Conservation (phyloP, 37 sponge, comb jelly and placozoan genomes). For the Cladorhizidae sp. region DNA sequence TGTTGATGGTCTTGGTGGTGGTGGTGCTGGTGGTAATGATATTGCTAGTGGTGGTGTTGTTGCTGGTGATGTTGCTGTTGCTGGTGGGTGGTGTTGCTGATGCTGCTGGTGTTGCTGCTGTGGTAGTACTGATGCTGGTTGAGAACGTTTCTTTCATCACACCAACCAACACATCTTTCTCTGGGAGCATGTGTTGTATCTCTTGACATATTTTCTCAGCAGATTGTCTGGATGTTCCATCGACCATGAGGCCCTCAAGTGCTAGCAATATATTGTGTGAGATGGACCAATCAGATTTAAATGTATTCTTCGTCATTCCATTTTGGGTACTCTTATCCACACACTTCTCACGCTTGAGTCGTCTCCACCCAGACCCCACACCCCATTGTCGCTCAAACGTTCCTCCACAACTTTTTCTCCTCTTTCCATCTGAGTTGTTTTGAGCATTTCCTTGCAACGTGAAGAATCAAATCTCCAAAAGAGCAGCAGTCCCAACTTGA, state of each 20-base stretch:
- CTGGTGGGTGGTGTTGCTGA: neutral
- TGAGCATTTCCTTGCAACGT: no score
- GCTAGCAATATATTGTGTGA: neutral
- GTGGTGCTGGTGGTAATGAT: no score
- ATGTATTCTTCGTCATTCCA: neutral
- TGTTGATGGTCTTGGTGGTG: no score
- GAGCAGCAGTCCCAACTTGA: slow-evolving; percentile 41
- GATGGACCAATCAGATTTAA: neutral
- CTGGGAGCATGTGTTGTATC: neutral
- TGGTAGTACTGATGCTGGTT: neutral
- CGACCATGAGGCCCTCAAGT: neutral
- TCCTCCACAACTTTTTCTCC: no score
- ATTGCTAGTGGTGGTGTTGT: neutral
- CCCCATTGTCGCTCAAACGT: no score
- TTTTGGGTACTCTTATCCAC: neutral
- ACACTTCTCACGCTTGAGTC: no score
- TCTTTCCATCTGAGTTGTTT: no score
- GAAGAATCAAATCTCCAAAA: slow-evolving; percentile 30
- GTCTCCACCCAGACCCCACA: no score
- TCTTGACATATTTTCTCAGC: neutral
- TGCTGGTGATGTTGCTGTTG: neutral
- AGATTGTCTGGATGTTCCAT: neutral
- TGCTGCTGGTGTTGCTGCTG: neutral
- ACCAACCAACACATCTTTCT: no score
- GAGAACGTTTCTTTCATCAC: neutral